phyloP scores from a whole-genome alignment of 1,140 invertebrate species.

The Neomicropteryx cornuta region DNA sequence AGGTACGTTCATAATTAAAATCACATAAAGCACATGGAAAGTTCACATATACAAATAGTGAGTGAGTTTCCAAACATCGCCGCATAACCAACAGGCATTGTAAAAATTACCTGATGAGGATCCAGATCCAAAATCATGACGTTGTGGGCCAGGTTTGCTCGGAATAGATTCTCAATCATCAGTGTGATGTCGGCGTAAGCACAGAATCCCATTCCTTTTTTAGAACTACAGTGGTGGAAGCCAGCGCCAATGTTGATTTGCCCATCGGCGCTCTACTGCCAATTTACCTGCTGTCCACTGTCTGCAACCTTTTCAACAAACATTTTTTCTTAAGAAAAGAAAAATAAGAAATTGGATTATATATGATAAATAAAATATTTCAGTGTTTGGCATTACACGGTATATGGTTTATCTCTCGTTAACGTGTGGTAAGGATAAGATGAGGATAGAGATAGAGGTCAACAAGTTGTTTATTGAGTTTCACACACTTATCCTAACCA shows the following conservation, averaged over 20 bases:
- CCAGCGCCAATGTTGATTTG: slow-evolving; percentile 86
- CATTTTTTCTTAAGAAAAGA: slow-evolving; percentile 2
- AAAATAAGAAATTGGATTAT: too few species aligned
- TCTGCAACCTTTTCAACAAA: slow-evolving; percentile 47
- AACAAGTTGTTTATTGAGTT: too few species aligned
- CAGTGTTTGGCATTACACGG: too few species aligned
- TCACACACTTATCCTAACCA: too few species aligned
- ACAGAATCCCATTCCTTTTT: slow-evolving; percentile 75
- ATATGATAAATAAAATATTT: too few species aligned
- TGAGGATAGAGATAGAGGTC: too few species aligned
- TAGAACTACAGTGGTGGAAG: slow-evolving; percentile 69
- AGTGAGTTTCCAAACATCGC: neutral
- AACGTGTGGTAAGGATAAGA: too few species aligned
- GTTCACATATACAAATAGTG: too few species aligned
- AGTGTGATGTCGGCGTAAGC: slow-evolving; percentile 81
- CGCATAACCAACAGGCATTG: neutral
- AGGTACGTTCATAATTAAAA: too few species aligned
- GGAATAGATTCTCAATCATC: slow-evolving; percentile 52
- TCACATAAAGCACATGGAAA: too few species aligned
- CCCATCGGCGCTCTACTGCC: slow-evolving; percentile 70
- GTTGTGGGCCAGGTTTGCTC: slow-evolving; percentile 44
- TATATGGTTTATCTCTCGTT: too few species aligned
- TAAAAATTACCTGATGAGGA: slow-evolving; percentile 51
- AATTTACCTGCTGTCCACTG: slow-evolving; percentile 67
- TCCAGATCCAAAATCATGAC: slow-evolving; percentile 84